Base-by-base conservation (phyloP, 2,113 vertebrate genomes). In the Peromyscus polionotus region DNA sequence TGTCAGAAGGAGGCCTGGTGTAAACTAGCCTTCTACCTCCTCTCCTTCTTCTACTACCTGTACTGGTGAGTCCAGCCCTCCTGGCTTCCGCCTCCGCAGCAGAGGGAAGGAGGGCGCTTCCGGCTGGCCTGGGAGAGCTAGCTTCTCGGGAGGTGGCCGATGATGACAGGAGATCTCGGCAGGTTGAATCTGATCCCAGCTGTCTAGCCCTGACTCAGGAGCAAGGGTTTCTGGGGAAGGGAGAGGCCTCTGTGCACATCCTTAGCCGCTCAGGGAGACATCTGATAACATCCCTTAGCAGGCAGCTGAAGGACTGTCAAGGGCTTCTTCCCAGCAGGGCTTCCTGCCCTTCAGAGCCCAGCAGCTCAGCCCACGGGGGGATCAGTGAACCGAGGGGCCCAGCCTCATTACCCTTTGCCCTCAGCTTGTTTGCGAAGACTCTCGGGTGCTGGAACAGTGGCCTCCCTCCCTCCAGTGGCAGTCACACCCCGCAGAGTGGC, bases 31-130 rank as follows among this genome's bases (percentile, higher is more conserved):
- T 99, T 99, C 98, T 99, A 99, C 48, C 99, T 99, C 90, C 99
- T 99, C 48, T 99, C 99, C 88, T 99, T 99, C 99, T 99, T 99
- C 99, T 99, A 99, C 98, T 99, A 99, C 99, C 99, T 99, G 93
- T 99, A 99, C 98, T 99, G 99, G 99, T 99, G 98, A 99, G 99
- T 98, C 90, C 83, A 26, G 6, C 67, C 65, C 65, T 31, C 59
- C 24, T 12, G 72, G n/a, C 39, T 12, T 4, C 75, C 26, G 26
- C 72, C 65, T 51, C 45, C 59, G 68, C 13, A 28, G 63, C 57
- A 75, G 7, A 22, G 1, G 48, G 48, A 86, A 72, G 33, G 48
- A 86, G 67, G 33, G 42, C 4, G 12, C 31, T 87, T 33, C 48
- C 70, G 26, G 67, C 33, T 0, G 4, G 26, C 61, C 70, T 72